A percentile compares a stretch with the other conserved stretches of the same genome.
Conservation (phyloP, 2,888 invertebrate genomes). For the Drosophila helvetica region DNA sequence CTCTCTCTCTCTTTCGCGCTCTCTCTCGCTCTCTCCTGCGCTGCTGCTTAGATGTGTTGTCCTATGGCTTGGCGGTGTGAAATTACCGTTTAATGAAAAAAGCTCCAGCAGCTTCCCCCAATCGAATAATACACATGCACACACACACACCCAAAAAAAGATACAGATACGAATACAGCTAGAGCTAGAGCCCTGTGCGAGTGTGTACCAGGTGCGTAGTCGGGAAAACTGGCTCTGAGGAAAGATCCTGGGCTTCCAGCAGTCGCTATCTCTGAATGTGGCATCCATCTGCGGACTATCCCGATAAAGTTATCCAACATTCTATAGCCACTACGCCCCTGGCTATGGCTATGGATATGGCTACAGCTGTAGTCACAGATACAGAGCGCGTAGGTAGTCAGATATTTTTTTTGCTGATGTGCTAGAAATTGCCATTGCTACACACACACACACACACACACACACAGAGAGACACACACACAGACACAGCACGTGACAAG, state of each 20-base stretch:
- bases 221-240: background rate
- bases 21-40: background rate
- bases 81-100: slow-evolving; percentile 78
- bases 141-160: slow-evolving; percentile 15
- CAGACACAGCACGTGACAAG: slow-evolving; percentile 73
- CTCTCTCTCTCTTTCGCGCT: background rate
- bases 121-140: slow-evolving; percentile 9
- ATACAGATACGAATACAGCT: slow-evolving; percentile 19
- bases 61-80: slow-evolving; percentile 62
- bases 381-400: slow-evolving; percentile 69
- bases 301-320: slow-evolving; percentile 36
- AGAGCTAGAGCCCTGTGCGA: background rate
- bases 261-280: slow-evolving; percentile 10
- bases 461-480: slow-evolving; percentile 11
- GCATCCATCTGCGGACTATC: slow-evolving; percentile 9
- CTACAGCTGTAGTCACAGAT: slow-evolving; percentile 16
- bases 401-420: slow-evolving; percentile 74
- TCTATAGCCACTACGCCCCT: slow-evolving; percentile 36
- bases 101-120: slow-evolving; percentile 51
- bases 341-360: slow-evolving; percentile 34
- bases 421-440: slow-evolving; percentile 78
- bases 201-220: slow-evolving; percentile 32
- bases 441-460: slow-evolving; percentile 43
- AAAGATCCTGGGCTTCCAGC: too few relatives aligned
- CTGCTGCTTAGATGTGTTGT: slow-evolving; percentile 19